These are phyloP conservation scores for Heliangelus exortis DNA, from an alignment of 2,797 vertebrate species.

Conservation along the genomic window DNA sequence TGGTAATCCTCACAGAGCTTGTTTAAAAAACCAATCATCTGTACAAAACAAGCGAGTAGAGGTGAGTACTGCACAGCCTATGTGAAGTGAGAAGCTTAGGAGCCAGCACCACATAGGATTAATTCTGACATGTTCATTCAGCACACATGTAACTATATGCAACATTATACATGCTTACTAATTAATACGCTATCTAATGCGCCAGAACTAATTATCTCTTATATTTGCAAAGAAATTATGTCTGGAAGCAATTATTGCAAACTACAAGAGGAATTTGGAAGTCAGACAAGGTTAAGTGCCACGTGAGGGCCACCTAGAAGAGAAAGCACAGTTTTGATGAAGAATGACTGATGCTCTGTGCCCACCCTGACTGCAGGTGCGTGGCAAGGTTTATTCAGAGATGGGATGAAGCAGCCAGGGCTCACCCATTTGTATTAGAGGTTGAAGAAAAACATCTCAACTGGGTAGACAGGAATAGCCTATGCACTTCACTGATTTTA, in stretches of 20 bases:
- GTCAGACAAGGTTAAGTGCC: neutral
- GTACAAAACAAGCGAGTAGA: neutral
- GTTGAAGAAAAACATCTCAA: neutral
- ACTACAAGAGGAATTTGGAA: neutral
- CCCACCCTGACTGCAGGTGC: too few relatives aligned
- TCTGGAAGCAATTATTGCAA: neutral
- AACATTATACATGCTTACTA: neutral
- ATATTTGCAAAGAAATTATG: neutral
- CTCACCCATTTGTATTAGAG: rapidly evolving
- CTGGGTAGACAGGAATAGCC: neutral
- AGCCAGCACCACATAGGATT: rapidly evolving
- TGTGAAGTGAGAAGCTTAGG: neutral
- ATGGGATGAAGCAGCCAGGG: neutral
- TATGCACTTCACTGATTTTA: neutral
- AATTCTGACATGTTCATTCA: neutral
- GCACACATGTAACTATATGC: rapidly evolving
- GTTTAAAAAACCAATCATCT: neutral
- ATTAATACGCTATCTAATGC: neutral
- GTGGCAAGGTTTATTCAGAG: neutral
- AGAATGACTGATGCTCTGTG: neutral
- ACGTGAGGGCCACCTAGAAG: neutral
- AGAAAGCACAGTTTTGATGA: neutral
- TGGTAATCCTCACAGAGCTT: rapidly evolving
- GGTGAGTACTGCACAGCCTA: neutral
- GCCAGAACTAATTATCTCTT: neutral